Base-by-base conservation (phyloP, 53 echinoderm and acorn worm species). In the Henricia sp. region DNA sequence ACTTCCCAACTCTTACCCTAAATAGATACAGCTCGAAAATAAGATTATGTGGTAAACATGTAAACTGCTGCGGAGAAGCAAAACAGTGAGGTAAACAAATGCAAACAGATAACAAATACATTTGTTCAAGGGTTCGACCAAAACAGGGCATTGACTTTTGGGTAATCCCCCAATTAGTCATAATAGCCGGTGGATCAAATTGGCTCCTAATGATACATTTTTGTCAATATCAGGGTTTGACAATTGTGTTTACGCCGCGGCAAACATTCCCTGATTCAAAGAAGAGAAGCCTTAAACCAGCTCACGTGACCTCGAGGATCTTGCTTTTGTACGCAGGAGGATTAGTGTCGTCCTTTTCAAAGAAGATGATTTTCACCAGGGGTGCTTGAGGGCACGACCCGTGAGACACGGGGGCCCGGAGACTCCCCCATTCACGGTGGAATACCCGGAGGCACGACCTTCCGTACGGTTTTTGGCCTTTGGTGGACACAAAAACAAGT, bases 311-410 rank as follows among this genome's bases (percentile, higher is more conserved):
- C 67, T 67, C 67, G 67, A n/a, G 8, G 39, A 37, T 67, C 3
- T 28, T 14, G 20, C 12, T n/a, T 27, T 14, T 4, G 67, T 30
- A n/a, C 41, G 23, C 4, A 10, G 43, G 77, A 34, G 60, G 77
- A 77, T 77, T 77, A 60, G 60, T 19, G 42, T 8, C 42, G 27
- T 54, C 77, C 52, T 55, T 66, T 66, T 66, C 37, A 66, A 6
- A 16, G 30, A 0, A 11, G 27, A 8, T 69, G 43, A n/a, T 36
- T 66, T 74, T 74, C 56, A 74, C 37, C 39, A 21, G 4, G 8
- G 44, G n/a, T 77, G 60, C 44, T 77, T 77, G 77, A 37, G 60
- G 39, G 77, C 77, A 77, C 27, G 13, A 77, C 16, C 60, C 77
- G 77, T 77, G 34, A 77, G 60, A 77, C 60, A 19, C 77, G 43